Evolutionary conservation across 2,888 invertebrate genomes (phyloP).

Genomic region (Diarsia mendica): DNA sequence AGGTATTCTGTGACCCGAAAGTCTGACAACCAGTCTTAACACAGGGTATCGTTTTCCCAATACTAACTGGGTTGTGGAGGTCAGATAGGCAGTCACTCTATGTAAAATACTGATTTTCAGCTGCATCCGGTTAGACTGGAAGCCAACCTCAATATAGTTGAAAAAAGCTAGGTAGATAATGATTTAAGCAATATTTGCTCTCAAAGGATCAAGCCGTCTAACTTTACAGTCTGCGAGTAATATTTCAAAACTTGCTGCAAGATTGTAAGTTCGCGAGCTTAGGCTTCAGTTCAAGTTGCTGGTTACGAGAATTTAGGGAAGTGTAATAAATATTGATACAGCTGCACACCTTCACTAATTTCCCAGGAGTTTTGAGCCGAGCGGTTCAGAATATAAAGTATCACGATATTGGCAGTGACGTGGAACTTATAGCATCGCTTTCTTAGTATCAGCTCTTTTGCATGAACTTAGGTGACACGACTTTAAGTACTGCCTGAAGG

Average conservation of each 20-base stretch:
- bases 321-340: conserved; percentile 26
- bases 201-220: conserved; percentile 12
- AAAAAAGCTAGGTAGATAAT: too few relatives aligned
- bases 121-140: too few relatives aligned
- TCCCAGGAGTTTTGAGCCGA: conserved; percentile 14
- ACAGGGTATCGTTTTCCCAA: too few relatives aligned
- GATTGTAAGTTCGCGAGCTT: neutral
- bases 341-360: conserved; percentile 28
- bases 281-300: conserved; percentile 13
- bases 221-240: conserved; percentile 26
- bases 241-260: conserved; percentile 15
- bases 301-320: neutral
- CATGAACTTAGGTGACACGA: neutral
- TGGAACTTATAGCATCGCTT: neutral
- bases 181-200: neutral
- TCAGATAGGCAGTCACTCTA: too few relatives aligned
- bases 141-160: too few relatives aligned
- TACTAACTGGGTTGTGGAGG: too few relatives aligned
- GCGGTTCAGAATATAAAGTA: neutral
- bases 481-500: neutral
- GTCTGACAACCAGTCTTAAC: too few relatives aligned
- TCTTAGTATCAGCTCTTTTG: neutral
- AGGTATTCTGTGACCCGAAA: too few relatives aligned
- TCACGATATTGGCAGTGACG: neutral
- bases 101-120: too few relatives aligned